Evolutionary conservation across 92 coral and sea anemone species (phyloP).

Genomic region (Nematostella vectensis): DNA sequence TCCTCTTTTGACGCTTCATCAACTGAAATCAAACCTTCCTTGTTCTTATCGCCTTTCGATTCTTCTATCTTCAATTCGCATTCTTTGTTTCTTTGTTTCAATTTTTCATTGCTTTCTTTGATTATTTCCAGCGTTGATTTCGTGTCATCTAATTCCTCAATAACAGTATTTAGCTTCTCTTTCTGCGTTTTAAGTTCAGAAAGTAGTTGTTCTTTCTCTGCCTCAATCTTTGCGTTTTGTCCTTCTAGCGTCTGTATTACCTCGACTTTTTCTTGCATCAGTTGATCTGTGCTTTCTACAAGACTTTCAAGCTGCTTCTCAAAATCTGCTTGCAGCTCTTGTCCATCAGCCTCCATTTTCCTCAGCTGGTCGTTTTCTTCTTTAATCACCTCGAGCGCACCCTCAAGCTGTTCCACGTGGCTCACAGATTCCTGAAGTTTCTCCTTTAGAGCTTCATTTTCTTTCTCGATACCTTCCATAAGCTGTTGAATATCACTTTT

Average conservation of each 20-base stretch:
- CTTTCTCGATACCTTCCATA: slow-evolving; percentile 10
- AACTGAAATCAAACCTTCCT: not conserved
- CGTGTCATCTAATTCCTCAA: not conserved
- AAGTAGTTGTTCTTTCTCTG: too few relatives aligned
- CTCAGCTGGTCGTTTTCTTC: slow-evolving; percentile 15
- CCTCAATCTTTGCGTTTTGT: too few relatives aligned
- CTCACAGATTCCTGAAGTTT: not conserved
- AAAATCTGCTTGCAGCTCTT: slow-evolving; percentile 11
- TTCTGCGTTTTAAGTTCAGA: too few relatives aligned
- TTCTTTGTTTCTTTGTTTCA: not conserved
- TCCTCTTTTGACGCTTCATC: not conserved
- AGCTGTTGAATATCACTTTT: not conserved
- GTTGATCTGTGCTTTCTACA: not conserved
- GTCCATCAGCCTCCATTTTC: slow-evolving; percentile 20
- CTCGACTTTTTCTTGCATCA: not conserved
- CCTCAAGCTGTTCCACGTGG: not conserved
- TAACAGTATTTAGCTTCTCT: too few relatives aligned
- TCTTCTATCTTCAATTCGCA: not conserved
- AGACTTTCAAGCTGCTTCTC: slow-evolving; percentile 4
- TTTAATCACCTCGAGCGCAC: not conserved
- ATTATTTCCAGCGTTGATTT: not conserved
- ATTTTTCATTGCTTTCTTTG: not conserved
- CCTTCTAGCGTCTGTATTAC: not conserved
- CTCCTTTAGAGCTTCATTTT: not conserved
- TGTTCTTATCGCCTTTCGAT: not conserved